phyloP scores from a whole-genome alignment of 1,140 invertebrate species.

The Hypsibius dujardini region DNA sequence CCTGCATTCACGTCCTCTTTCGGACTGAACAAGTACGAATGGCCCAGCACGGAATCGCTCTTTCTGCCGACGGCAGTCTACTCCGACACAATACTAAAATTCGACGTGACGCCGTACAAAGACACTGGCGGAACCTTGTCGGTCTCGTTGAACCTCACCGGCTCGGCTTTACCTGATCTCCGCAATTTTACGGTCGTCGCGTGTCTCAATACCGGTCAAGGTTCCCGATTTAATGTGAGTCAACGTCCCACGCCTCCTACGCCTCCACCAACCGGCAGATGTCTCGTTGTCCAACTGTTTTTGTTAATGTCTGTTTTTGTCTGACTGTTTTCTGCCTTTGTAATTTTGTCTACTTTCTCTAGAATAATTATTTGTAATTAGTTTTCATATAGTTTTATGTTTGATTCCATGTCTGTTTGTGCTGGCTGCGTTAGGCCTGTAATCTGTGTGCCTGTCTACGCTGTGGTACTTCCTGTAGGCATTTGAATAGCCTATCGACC shows the following conservation, averaged over 20 bases:
- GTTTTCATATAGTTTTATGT: too few relatives aligned
- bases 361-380: too few relatives aligned
- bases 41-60: neutral
- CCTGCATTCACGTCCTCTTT: neutral
- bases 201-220: neutral
- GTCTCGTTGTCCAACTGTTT: too few relatives aligned
- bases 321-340: too few relatives aligned
- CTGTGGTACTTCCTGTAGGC: too few relatives aligned
- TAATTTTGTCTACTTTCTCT: too few relatives aligned
- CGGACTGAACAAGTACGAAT: neutral
- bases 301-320: too few relatives aligned
- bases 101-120: conserved; percentile 3
- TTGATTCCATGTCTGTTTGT: too few relatives aligned
- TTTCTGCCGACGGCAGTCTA: neutral
- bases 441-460: too few relatives aligned
- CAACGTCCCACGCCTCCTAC: neutral
- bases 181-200: neutral
- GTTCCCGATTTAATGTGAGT: conserved; percentile 8
- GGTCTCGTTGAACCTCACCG: neutral
- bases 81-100: neutral
- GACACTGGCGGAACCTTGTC: conserved; percentile 3
- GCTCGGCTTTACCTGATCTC: neutral
- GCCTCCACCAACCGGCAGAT: too few relatives aligned
- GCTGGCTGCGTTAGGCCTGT: too few relatives aligned
- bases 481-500: too few relatives aligned